Base-by-base conservation (phyloP, 30 jellyfish, hydroid and myxozoan genomes). In the Rhopilema esculentum region DNA sequence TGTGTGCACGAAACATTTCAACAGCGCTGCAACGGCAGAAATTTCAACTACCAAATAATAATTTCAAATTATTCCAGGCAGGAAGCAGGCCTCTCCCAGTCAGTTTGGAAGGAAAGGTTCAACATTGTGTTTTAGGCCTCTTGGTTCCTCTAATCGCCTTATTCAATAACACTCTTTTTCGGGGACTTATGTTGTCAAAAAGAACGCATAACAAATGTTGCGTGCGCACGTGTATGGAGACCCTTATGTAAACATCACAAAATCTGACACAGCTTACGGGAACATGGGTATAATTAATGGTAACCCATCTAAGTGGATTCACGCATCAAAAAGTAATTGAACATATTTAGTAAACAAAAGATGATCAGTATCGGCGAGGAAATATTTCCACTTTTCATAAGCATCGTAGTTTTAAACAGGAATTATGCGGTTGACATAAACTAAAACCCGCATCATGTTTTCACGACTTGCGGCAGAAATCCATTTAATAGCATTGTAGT, bases 401-500 rank as follows among this genome's bases (percentile, higher is more conserved):
- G 49, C 72, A 52, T 27, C 49, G 51, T 33, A 30, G 86, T 69
- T 70, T 28, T 61, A 51, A 31, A 62, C 92, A 26, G 63, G 74
- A 72, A 73, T 75, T 85, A 85, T 85, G 94, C 53, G 94, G 94
- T 85, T 63, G 19, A 12, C 28, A 63, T 27, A 53, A 49, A 62
- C 77, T 8, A 27, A 69, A 85, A 29, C 79, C 50, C 32, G 84
- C 83, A 72, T 52, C 72, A 51, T 85, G 24, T 31, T 75, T 65
- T 62, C 80, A 85, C 49, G 93, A 76, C 61, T 48, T 73, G 84
- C 68, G 83, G 88, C 68, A 77, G 65, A 74, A 74, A 85, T 85
- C 88, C 83, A 85, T 83, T 85, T 85, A 73, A 1, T 69, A 33
- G 32, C 70, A 31, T 69, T 83, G 91, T 69, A n/a, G 71, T 27